Evolutionary conservation across 2,113 vertebrate species (phyloP).

Genomic region (Cololabis saira): DNA sequence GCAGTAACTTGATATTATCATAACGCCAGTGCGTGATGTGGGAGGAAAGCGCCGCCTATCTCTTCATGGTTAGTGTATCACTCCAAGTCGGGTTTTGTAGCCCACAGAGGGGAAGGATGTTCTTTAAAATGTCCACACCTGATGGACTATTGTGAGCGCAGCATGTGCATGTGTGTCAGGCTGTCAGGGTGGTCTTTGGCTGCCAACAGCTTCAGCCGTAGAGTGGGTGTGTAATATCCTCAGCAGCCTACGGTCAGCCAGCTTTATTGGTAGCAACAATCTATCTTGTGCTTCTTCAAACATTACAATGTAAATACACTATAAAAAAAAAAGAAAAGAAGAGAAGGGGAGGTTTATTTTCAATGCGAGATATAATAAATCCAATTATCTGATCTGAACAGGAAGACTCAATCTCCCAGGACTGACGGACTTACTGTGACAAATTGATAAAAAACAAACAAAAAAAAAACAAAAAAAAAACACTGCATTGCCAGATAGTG

Average conservation of each 20-base stretch:
- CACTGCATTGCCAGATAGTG: no score
- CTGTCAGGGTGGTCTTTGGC: constrained; percentile 77
- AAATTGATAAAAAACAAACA: not conserved
- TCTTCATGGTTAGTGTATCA: not conserved
- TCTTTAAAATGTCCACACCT: constrained; percentile 64
- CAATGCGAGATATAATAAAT: not conserved
- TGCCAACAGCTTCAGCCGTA: constrained; percentile 61
- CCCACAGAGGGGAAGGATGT: constrained; percentile 28
- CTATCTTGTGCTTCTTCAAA: constrained; percentile 25
- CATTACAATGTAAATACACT: constrained; percentile 9
- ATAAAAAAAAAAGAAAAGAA: constrained; percentile 4
- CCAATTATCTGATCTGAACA: not conserved
- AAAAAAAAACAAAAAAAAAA: not conserved
- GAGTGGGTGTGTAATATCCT: constrained; percentile 73
- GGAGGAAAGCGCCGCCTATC: not conserved
- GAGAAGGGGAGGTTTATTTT: constrained; percentile 5
- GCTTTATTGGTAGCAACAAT: constrained; percentile 42
- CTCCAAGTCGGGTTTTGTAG: constrained; percentile 36
- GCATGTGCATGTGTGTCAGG: constrained; percentile 10
- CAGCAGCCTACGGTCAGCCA: constrained; percentile 60
- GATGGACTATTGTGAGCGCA: constrained; percentile 34
- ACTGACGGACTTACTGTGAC: not conserved
- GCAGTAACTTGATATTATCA: not conserved
- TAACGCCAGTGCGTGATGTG: not conserved
- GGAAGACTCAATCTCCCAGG: no score